phyloP scores from a whole-genome alignment of 2,797 vertebrate genomes.

The Danio aesculapii region DNA sequence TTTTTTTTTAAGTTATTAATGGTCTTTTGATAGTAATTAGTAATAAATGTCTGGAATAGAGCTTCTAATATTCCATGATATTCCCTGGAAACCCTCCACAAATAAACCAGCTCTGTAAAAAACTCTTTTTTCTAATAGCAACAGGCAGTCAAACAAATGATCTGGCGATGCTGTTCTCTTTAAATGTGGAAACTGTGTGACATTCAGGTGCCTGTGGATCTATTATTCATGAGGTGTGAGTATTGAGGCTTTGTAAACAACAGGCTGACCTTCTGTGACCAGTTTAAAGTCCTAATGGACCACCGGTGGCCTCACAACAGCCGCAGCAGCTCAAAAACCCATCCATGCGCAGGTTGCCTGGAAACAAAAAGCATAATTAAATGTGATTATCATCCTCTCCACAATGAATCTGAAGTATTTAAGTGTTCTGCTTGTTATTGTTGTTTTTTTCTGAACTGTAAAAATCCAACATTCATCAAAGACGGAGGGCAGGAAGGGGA shows the following conservation, averaged over 20 bases:
- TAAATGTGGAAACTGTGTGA: slow-evolving; percentile 74
- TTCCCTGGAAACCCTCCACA: neutral
- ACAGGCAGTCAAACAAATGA: slow-evolving; percentile 8
- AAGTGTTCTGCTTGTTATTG: slow-evolving; percentile 61
- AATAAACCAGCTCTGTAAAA: slow-evolving; percentile 2
- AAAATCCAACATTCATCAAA: slow-evolving; percentile 52
- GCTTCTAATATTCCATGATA: too few relatives aligned
- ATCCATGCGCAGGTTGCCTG: slow-evolving; percentile 76
- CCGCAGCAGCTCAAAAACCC: slow-evolving; percentile 71
- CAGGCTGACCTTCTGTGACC: slow-evolving; percentile 61
- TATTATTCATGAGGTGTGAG: slow-evolving; percentile 76
- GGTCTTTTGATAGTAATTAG: too few relatives aligned
- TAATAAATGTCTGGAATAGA: too few relatives aligned
- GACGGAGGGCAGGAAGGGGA: slow-evolving; percentile 27
- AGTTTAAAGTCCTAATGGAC: slow-evolving; percentile 63
- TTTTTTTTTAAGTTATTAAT: too few relatives aligned
- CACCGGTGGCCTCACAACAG: slow-evolving; percentile 67
- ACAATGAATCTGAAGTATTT: slow-evolving; percentile 70
- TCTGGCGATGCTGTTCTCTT: neutral
- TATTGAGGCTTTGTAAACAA: slow-evolving; percentile 56
- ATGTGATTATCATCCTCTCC: slow-evolving; percentile 79
- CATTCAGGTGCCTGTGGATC: slow-evolving; percentile 63
- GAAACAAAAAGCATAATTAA: slow-evolving; percentile 86
- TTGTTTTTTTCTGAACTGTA: slow-evolving; percentile 68
- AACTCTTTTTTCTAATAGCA: neutral